Conservation (phyloP, 2,797 vertebrate species). For the Aulostomus chinensis region DNA sequence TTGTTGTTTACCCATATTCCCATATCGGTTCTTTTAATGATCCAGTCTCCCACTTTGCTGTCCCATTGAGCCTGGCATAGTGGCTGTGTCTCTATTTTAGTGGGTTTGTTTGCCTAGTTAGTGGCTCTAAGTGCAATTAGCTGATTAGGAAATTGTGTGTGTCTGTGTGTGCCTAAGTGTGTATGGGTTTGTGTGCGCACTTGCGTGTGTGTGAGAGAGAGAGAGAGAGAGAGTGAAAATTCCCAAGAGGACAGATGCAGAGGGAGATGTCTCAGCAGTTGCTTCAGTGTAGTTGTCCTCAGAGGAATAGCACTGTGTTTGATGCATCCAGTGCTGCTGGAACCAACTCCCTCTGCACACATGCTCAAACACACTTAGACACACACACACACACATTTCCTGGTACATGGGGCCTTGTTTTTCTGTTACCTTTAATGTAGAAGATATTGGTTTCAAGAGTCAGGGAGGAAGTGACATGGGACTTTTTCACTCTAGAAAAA, state of each 20-base stretch:
- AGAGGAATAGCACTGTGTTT: conserved; percentile 63
- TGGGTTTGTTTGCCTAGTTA: conserved; percentile 76
- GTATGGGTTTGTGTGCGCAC: too few species aligned
- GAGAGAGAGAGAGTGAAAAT: conserved; percentile 32
- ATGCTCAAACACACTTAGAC: conserved; percentile 9
- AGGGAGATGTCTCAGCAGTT: conserved; percentile 78
- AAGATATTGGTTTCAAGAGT: conserved; percentile 45
- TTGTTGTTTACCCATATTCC: conserved; percentile 65
- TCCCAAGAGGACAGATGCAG: conserved; percentile 53
- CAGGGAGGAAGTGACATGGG: conserved; percentile 21
- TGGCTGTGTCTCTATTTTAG: conserved; percentile 73
- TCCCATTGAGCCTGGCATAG: conserved; percentile 60
- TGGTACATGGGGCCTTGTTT: conserved; percentile 52
- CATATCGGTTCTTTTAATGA: conserved; percentile 66
- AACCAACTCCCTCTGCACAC: conserved; percentile 61
- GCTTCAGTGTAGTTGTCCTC: conserved; percentile 63
- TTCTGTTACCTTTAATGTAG: conserved; percentile 71
- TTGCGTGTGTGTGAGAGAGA: conserved; percentile 9
- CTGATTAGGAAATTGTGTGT: conserved; percentile 57
- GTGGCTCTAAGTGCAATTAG: conserved; percentile 75
- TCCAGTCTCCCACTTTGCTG: conserved; percentile 59
- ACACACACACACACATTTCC: conserved; percentile 29
- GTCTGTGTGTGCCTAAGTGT: background rate
- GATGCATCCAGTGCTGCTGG: conserved; percentile 69
- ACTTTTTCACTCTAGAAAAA: conserved; percentile 10